Conservation (phyloP, 2,797 vertebrate genomes). For the Lagocephalus sceleratus region DNA sequence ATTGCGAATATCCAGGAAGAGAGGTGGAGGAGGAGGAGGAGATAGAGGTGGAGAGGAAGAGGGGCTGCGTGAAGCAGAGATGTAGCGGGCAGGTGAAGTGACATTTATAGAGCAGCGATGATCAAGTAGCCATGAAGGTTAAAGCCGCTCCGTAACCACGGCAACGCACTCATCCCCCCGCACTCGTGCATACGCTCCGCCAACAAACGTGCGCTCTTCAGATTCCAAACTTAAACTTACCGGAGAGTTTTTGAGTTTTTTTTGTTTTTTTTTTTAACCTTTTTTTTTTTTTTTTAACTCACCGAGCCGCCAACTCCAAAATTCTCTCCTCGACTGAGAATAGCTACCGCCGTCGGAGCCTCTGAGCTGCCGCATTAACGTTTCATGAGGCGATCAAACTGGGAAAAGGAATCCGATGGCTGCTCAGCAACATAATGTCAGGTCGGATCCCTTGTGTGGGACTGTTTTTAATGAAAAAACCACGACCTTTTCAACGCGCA, state of each 20-base stretch:
- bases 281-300: no score
- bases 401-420: slow-evolving; percentile 24
- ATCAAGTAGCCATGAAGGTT: slow-evolving; percentile 75
- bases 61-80: slow-evolving; percentile 42
- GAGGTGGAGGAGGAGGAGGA: not conserved
- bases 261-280: no score
- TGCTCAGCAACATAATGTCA: slow-evolving; percentile 26
- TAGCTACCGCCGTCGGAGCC: not conserved
- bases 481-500: not conserved
- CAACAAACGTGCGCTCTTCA: slow-evolving; percentile 27
- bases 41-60: slow-evolving; percentile 33
- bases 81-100: slow-evolving; percentile 56
- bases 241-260: not conserved
- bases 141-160: slow-evolving; percentile 59
- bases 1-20: slow-evolving; percentile 1
- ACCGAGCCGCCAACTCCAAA: not conserved
- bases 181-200: slow-evolving; percentile 26
- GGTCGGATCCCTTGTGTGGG: slow-evolving; percentile 1
- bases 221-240: slow-evolving; percentile 14
- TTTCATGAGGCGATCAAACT: slow-evolving; percentile 30
- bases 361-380: slow-evolving; percentile 20
- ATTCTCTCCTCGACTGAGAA: slow-evolving; percentile 8
- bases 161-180: slow-evolving; percentile 22
- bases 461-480: slow-evolving; percentile 24
- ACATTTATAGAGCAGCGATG: slow-evolving; percentile 71